phyloP scores from a whole-genome alignment of 2,113 vertebrate species.

The Rhinoptilus africanus region DNA sequence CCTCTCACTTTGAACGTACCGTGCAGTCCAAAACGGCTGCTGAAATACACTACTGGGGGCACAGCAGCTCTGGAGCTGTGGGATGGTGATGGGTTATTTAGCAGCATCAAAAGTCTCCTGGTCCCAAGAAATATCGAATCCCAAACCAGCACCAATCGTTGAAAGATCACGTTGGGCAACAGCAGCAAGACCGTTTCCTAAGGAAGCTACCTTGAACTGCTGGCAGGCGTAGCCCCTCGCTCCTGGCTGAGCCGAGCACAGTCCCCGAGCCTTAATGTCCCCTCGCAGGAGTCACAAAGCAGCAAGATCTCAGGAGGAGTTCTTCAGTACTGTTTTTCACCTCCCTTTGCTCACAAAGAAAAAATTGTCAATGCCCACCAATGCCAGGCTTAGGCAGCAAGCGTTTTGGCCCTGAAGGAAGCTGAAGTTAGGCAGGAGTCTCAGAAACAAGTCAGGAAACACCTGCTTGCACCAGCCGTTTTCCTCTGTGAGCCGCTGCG shows the following conservation, averaged over 20 bases:
- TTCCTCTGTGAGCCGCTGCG: neutral
- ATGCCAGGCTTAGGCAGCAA: neutral
- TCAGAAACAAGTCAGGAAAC: neutral
- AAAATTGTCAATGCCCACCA: neutral
- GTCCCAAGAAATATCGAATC: neutral
- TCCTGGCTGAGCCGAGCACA: neutral
- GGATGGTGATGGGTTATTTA: neutral
- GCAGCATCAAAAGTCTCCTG: neutral
- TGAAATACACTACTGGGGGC: neutral
- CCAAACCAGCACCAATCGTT: neutral
- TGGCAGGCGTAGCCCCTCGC: neutral
- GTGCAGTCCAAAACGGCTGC: neutral
- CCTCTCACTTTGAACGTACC: no score
- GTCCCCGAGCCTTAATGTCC: neutral
- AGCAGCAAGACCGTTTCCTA: neutral
- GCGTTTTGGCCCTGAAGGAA: neutral
- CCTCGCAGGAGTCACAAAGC: neutral
- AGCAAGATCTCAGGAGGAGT: neutral
- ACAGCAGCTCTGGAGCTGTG: neutral
- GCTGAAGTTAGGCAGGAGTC: neutral
- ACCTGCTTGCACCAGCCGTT: neutral
- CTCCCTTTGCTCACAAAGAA: neutral
- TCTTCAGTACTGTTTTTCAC: neutral
- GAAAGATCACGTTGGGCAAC: neutral
- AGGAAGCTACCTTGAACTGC: neutral